These are phyloP conservation scores for Eumeta japonica DNA, from an alignment of 1,140 invertebrate genomes.

Conservation along the genomic window DNA sequence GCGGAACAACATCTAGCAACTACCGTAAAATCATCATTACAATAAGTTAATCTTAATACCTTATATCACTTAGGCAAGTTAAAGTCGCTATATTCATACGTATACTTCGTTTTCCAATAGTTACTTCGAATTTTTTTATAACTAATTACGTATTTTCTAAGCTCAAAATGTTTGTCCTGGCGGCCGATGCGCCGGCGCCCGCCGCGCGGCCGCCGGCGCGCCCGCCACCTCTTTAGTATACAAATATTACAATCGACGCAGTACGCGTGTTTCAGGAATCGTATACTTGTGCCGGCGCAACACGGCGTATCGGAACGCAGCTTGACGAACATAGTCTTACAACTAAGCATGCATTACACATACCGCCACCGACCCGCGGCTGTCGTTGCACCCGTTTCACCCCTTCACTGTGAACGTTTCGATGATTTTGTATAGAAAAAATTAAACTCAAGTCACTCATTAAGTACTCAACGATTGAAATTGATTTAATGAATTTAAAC, in stretches of 20 bases:
- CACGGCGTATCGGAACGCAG: too few species aligned
- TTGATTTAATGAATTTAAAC: constrained; percentile 19
- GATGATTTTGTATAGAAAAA: constrained; percentile 16
- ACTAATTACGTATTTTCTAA: constrained; percentile 48
- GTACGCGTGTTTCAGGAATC: constrained; percentile 53
- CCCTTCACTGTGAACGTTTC: constrained; percentile 51
- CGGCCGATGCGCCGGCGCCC: background rate
- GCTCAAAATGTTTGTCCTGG: constrained; percentile 23
- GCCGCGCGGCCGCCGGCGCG: constrained; percentile 26
- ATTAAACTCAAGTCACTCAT: constrained; percentile 17
- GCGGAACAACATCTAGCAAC: constrained; percentile 47
- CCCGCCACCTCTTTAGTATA: constrained; percentile 54
- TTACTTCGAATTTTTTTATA: constrained; percentile 26
- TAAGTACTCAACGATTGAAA: constrained; percentile 8
- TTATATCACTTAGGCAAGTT: constrained; percentile 56
- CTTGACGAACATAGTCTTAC: too few species aligned
- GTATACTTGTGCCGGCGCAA: constrained; percentile 54
- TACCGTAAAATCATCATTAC: constrained; percentile 49
- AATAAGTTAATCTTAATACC: constrained; percentile 54
- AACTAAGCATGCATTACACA: too few species aligned
- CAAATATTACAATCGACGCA: constrained; percentile 56
- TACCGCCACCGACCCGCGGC: background rate
- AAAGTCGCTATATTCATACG: constrained; percentile 49
- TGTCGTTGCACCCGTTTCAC: constrained; percentile 47
- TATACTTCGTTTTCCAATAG: constrained; percentile 56